Evolutionary conservation across 2,888 invertebrate species (phyloP).

Genomic region (Uropetala carovei): DNA sequence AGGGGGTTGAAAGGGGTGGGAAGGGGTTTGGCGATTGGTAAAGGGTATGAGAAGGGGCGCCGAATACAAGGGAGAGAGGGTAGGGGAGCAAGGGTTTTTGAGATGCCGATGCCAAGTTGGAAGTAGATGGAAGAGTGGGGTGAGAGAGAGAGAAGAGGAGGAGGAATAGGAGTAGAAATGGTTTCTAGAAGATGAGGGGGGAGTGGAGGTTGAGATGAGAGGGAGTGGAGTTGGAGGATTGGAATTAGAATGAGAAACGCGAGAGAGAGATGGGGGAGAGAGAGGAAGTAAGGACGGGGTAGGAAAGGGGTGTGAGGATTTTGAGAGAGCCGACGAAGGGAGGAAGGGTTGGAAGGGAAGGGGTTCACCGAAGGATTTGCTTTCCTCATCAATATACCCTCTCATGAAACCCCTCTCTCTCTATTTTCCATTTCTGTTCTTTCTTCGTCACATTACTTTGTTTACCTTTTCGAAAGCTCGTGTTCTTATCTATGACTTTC

Average conservation of each 20-base stretch:
- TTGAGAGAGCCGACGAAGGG: background rate
- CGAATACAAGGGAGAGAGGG: background rate
- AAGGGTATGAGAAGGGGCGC: background rate
- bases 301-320: background rate
- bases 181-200: background rate
- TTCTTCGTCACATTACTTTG: background rate
- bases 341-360: too few species aligned
- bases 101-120: slow-evolving; percentile 41
- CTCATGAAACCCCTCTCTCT: too few species aligned
- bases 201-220: background rate
- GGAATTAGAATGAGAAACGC: background rate
- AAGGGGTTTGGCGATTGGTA: background rate
- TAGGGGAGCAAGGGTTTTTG: background rate
- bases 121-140: background rate
- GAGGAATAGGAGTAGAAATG: background rate
- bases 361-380: too few species aligned
- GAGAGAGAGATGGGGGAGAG: background rate
- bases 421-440: background rate
- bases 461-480: background rate
- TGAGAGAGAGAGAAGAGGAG: background rate
- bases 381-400: too few species aligned
- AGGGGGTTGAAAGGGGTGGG: too few species aligned
- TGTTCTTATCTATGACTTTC: too few species aligned
- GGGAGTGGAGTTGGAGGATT: background rate
- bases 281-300: background rate